Conservation (phyloP, 2,113 vertebrate species). For the Propithecus coquereli region DNA sequence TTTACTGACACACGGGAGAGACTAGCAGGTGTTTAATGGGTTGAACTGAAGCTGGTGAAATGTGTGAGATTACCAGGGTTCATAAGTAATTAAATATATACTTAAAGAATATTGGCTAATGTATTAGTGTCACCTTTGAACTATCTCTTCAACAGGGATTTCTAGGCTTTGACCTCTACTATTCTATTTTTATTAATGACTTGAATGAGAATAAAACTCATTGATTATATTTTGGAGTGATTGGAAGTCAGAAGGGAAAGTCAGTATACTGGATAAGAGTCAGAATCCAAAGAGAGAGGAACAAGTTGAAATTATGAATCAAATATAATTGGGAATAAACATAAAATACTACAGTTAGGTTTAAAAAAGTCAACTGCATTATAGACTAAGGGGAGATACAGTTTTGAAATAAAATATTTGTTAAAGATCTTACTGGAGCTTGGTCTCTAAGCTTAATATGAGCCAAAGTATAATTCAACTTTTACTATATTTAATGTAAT, state of each 20-base stretch:
- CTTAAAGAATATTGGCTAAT: background rate
- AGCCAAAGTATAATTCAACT: background rate
- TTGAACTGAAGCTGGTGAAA: background rate
- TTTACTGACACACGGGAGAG: background rate
- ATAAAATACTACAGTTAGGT: background rate
- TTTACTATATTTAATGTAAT: background rate
- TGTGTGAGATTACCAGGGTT: background rate
- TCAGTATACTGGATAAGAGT: background rate
- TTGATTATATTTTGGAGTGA: background rate
- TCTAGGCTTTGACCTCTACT: background rate
- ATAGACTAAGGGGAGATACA: background rate
- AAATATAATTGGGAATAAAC: conserved; percentile 4
- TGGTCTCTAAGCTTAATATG: background rate
- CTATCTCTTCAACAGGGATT: background rate
- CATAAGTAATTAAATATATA: background rate
- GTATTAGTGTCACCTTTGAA: background rate
- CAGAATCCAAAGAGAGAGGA: background rate
- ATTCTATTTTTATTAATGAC: background rate
- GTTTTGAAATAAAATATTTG: background rate
- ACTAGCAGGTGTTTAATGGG: background rate
- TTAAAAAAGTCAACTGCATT: background rate
- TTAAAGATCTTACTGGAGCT: background rate
- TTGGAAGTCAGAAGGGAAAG: background rate
- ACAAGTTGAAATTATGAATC: background rate
- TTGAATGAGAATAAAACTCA: background rate